Percentiles rank a stretch among this genome's conserved stretches.
These are phyloP conservation scores for Lutjanus campechanus DNA, from an alignment of 2,797 vertebrate species.

Conservation along the genomic window DNA sequence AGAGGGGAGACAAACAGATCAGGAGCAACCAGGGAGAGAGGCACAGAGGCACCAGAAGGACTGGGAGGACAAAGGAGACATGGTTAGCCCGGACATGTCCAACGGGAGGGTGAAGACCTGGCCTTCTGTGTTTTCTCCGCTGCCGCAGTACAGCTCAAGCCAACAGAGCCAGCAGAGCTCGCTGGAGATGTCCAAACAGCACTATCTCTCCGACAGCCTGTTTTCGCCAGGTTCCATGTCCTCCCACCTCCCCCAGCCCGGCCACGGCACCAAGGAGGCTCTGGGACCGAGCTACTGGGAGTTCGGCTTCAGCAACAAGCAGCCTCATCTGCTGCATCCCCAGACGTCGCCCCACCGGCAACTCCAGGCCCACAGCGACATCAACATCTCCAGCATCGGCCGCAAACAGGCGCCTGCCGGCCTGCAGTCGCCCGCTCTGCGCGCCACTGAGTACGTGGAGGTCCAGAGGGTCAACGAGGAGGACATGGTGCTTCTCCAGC, in stretches of 20 bases:
- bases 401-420: constrained; percentile 49
- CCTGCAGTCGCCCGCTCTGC: constrained; percentile 55
- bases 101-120: constrained; percentile 84
- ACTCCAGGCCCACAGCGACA: constrained; percentile 65
- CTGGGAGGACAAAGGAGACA: constrained; percentile 41
- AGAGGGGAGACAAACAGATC: constrained; percentile 30
- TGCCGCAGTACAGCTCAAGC: constrained; percentile 62
- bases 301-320: constrained; percentile 44
- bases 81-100: constrained; percentile 54
- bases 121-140: constrained; percentile 83
- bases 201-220: constrained; percentile 80
- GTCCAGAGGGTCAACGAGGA: constrained; percentile 89
- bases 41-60: constrained; percentile 23
- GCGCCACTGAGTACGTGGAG: constrained; percentile 89
- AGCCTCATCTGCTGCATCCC: constrained; percentile 27
- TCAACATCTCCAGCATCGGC: constrained; percentile 55
- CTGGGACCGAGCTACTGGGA: constrained; percentile 45
- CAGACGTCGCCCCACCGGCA: constrained; percentile 16
- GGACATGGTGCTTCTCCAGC: constrained; percentile 86
- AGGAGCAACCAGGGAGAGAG: constrained; percentile 28
- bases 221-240: constrained; percentile 37
- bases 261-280: constrained; percentile 38
- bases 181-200: constrained; percentile 71
- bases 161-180: constrained; percentile 54
- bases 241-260: constrained; percentile 37